Evolutionary conservation across 2,113 vertebrate species (phyloP).

Genomic region (Condylura cristata): DNA sequence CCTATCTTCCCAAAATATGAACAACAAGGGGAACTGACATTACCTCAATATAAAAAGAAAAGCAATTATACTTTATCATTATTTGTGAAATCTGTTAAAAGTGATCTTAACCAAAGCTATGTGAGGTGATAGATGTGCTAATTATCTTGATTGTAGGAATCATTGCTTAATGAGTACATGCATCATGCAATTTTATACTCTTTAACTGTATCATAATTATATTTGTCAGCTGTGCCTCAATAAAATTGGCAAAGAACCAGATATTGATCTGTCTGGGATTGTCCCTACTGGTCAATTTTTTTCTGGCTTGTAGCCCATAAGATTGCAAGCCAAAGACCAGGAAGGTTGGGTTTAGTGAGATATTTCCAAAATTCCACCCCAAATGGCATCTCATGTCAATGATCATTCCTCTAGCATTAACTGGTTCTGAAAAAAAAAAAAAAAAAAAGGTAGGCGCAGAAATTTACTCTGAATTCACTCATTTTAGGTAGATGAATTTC

Average conservation of each 20-base stretch:
- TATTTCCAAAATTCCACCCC: neutral
- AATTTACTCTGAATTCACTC: neutral
- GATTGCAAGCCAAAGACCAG: neutral
- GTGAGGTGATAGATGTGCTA: neutral
- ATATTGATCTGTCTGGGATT: neutral
- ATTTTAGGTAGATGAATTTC: neutral
- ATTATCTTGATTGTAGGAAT: neutral
- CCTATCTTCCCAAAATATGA: too few relatives aligned
- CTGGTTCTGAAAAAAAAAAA: neutral
- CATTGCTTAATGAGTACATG: neutral
- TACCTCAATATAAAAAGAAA: too few relatives aligned
- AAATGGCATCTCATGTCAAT: neutral
- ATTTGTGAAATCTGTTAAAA: neutral
- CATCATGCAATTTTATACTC: neutral
- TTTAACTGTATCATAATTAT: neutral
- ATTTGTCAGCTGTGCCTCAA: neutral
- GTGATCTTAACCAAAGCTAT: neutral
- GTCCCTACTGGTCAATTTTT: neutral
- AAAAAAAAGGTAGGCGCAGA: neutral
- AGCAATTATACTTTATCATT: neutral
- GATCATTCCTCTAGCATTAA: neutral
- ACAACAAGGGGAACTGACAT: too few relatives aligned
- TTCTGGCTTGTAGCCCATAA: neutral
- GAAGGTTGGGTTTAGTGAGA: neutral
- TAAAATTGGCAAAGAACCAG: neutral